Evolutionary conservation across 2,888 invertebrate genomes (phyloP).

Genomic region (Platerodrilus igneus): DNA sequence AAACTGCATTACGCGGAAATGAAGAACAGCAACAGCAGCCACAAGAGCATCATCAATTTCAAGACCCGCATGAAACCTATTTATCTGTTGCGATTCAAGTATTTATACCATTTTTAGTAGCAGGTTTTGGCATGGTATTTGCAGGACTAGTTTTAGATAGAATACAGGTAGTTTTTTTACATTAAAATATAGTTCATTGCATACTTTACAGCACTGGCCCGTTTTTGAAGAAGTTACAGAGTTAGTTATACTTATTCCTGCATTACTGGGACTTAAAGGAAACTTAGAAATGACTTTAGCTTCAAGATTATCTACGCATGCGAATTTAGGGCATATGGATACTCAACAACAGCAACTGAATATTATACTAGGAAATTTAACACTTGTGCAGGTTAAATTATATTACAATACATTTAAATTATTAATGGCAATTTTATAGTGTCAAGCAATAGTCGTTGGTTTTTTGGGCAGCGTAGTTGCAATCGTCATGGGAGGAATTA

Average conservation of each 20-base stretch:
- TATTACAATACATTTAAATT: not conserved
- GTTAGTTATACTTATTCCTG: constrained; percentile 70
- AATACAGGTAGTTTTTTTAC: constrained; percentile 71
- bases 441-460: constrained; percentile 68
- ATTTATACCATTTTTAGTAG: constrained; percentile 66
- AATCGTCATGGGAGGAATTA: constrained; percentile 62
- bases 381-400: constrained; percentile 62
- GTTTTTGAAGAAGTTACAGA: constrained; percentile 67
- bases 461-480: constrained; percentile 67
- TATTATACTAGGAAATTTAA: constrained; percentile 69
- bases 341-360: constrained; percentile 58
- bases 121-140: constrained; percentile 74
- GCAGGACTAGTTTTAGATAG: constrained; percentile 70
- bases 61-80: too few relatives aligned
- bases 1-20: constrained; percentile 47
- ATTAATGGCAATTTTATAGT: constrained; percentile 43
- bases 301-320: constrained; percentile 72
- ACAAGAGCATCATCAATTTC: too few relatives aligned
- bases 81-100: constrained; percentile 63
- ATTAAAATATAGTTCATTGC: too few relatives aligned
- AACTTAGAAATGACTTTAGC: constrained; percentile 82
- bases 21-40: constrained; percentile 43
- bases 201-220: constrained; percentile 63
- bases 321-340: constrained; percentile 74
- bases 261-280: constrained; percentile 73